Percentiles rank a stretch among this genome's conserved stretches.
phyloP scores from a whole-genome alignment of 2,113 vertebrate species.

The Semnornis frantzii region DNA sequence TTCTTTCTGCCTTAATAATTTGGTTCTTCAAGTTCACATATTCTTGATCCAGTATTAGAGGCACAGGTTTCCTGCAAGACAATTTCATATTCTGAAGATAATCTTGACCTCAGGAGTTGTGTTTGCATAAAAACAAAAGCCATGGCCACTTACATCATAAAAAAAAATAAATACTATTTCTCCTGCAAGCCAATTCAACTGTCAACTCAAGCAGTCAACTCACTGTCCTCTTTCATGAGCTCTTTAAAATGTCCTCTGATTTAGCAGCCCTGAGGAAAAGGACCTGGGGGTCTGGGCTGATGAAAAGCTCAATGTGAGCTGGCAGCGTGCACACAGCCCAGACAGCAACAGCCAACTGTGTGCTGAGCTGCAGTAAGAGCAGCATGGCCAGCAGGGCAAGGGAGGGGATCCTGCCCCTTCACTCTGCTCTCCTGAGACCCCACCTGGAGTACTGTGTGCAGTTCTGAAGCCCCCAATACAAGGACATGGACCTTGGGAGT shows the following conservation, averaged over 20 bases:
- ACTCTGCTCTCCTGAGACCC: too few relatives aligned
- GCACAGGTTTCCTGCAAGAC: conserved; percentile 76
- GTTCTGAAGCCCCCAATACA: too few relatives aligned
- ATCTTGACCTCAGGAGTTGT: neutral
- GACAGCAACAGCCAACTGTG: too few relatives aligned
- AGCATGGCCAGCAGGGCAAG: too few relatives aligned
- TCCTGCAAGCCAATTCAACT: conserved; percentile 73
- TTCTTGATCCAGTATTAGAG: conserved; percentile 83
- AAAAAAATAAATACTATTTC: neutral
- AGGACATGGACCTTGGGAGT: too few relatives aligned
- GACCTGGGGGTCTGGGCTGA: too few relatives aligned
- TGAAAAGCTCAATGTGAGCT: too few relatives aligned
- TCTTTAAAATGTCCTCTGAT: neutral
- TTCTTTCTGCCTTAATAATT: conserved; percentile 86
- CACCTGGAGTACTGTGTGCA: too few relatives aligned
- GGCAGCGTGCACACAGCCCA: too few relatives aligned
- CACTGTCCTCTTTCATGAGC: neutral
- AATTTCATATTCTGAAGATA: neutral
- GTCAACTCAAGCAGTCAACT: rapidly evolving
- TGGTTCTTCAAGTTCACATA: conserved; percentile 87
- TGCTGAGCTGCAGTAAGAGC: too few relatives aligned
- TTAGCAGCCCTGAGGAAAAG: too few relatives aligned
- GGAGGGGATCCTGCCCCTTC: too few relatives aligned
- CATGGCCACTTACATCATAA: neutral
- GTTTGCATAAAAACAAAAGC: rapidly evolving